phyloP scores from a whole-genome alignment of 2,797 vertebrate genomes.

The Acropternis orthonyx region DNA sequence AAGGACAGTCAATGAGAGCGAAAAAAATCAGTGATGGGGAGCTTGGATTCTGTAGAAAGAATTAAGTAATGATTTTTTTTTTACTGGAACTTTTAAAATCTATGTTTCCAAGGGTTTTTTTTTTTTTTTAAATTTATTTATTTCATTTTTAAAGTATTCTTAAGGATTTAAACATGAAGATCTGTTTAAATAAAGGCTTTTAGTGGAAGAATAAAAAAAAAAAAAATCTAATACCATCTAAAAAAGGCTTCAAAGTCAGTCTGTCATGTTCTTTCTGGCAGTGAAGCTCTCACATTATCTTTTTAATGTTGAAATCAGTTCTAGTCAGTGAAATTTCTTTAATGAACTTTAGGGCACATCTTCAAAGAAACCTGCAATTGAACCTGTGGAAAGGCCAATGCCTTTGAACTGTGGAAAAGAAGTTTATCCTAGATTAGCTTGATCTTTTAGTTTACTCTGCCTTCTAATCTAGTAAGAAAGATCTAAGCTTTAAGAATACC shows the following conservation, averaged over 20 bases:
- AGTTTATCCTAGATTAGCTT: constrained; percentile 77
- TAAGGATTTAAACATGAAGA: not conserved
- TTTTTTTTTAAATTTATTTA: not conserved
- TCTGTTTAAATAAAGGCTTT: constrained; percentile 17
- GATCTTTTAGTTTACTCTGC: constrained; percentile 71
- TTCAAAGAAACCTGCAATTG: constrained; percentile 82
- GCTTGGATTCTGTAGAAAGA: not conserved
- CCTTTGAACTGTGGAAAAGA: constrained; percentile 77
- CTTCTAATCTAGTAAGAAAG: constrained; percentile 76
- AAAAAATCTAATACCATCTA: constrained; percentile 73
- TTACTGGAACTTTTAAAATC: not conserved
- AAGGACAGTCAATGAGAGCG: not conserved
- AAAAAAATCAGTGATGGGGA: not conserved
- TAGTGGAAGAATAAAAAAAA: constrained; percentile 53
- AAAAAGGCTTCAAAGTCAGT: constrained; percentile 78
- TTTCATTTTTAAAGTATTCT: not conserved
- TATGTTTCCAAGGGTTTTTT: not conserved
- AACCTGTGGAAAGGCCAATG: constrained; percentile 69
- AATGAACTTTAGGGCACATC: constrained; percentile 84
- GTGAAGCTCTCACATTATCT: constrained; percentile 74
- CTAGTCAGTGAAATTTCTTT: constrained; percentile 83
- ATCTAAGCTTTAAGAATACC: constrained; percentile 62
- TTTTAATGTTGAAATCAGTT: constrained; percentile 79
- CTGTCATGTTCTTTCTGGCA: constrained; percentile 74
- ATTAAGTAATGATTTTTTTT: not conserved